Conservation (phyloP, 2,113 vertebrate species). For the Centropristis striata region DNA sequence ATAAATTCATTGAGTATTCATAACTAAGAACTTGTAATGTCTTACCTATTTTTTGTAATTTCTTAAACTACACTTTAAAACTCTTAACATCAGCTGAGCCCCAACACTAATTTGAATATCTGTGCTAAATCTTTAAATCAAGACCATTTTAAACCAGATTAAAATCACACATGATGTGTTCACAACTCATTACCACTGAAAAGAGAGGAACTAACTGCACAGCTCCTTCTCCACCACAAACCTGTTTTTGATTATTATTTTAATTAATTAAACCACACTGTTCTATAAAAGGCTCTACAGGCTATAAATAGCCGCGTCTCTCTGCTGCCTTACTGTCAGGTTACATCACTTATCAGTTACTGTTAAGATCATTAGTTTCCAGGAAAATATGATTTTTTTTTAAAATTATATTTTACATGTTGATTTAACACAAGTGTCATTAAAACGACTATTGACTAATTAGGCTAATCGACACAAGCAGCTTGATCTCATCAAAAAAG, state of each 20-base stretch:
- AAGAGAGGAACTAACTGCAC: neutral
- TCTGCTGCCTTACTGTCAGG: slow-evolving; percentile 6
- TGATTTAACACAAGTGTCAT: neutral
- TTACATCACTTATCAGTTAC: slow-evolving; percentile 43
- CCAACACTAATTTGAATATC: neutral
- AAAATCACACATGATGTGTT: neutral
- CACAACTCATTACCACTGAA: neutral
- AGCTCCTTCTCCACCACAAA: neutral
- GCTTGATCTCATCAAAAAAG: slow-evolving; percentile 4
- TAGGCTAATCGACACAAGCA: neutral
- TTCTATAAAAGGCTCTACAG: slow-evolving; percentile 20
- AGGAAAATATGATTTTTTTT: no score
- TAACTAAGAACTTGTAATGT: neutral
- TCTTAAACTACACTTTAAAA: neutral
- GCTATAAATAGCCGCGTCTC: slow-evolving; percentile 37
- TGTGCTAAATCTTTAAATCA: neutral
- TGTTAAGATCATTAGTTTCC: neutral
- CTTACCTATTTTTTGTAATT: neutral
- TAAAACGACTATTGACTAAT: neutral
- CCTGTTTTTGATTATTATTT: neutral
- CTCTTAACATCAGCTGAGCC: neutral
- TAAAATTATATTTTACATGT: no score
- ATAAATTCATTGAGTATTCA: no score
- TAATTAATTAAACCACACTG: slow-evolving; percentile 13
- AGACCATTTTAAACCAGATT: neutral